Percentiles rank a stretch among this genome's conserved stretches.
Conservation (phyloP, 2,888 invertebrate genomes). For the Drosophila nigricruria region DNA sequence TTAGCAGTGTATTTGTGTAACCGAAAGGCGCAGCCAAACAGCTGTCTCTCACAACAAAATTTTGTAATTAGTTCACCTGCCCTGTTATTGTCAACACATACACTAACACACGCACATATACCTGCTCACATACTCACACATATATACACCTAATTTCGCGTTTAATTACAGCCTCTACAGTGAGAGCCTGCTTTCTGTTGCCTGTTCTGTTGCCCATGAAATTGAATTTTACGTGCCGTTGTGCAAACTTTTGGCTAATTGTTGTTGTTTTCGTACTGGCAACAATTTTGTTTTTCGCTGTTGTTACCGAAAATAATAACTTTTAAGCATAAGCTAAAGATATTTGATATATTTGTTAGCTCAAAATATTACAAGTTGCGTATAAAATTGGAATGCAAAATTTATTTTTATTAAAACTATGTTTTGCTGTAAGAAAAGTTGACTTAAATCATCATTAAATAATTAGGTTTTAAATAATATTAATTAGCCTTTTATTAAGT, state of each 20-base stretch:
- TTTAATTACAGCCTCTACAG: slow-evolving; percentile 42
- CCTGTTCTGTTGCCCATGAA: slow-evolving; percentile 5
- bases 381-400: background rate
- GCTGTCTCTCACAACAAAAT: slow-evolving; percentile 24
- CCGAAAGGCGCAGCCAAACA: slow-evolving; percentile 14
- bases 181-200: background rate
- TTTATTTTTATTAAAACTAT: too few relatives aligned
- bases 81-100: slow-evolving; percentile 43
- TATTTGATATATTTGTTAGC: background rate
- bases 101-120: background rate
- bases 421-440: background rate
- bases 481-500: too few relatives aligned
- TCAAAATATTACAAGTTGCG: background rate
- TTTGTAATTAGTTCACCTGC: slow-evolving; percentile 59
- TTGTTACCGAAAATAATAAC: background rate
- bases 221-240: slow-evolving; percentile 25
- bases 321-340: background rate
- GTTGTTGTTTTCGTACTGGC: background rate
- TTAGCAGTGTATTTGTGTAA: slow-evolving; percentile 34
- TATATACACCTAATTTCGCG: slow-evolving; percentile 30
- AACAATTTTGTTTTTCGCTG: background rate
- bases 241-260: slow-evolving; percentile 9
- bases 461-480: too few relatives aligned
- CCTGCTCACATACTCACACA: background rate
- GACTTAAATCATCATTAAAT: too few relatives aligned